Evolutionary conservation across 2,888 invertebrate genomes (phyloP).

Genomic region (Eumerus sabulonum): DNA sequence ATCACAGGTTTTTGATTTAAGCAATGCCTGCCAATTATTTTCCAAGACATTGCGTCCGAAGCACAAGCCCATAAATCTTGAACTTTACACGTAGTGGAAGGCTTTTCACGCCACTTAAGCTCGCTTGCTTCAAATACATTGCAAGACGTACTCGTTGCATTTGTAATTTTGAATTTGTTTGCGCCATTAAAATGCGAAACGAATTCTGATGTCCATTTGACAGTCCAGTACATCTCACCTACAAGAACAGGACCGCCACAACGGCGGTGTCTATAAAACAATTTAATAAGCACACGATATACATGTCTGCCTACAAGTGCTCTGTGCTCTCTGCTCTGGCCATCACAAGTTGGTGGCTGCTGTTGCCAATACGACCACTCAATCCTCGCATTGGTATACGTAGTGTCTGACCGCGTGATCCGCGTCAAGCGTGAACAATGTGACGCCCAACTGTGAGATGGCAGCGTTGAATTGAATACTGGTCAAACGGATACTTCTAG

Average conservation of each 20-base stretch:
- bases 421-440: conserved; percentile 51
- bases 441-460: conserved; percentile 51
- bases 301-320: not conserved
- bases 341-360: conserved; percentile 25
- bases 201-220: conserved; percentile 45
- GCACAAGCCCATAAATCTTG: conserved; percentile 34
- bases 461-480: not conserved
- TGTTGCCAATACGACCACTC: conserved; percentile 40
- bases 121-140: conserved; percentile 3
- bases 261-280: conserved; percentile 35
- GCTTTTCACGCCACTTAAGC: conserved; percentile 27
- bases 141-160: conserved; percentile 22
- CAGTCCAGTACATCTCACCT: conserved; percentile 19
- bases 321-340: conserved; percentile 1
- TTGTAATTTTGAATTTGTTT: conserved; percentile 48
- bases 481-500: conserved; percentile 12
- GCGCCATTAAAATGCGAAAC: conserved; percentile 53
- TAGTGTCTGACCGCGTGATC: not conserved
- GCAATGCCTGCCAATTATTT: conserved; percentile 31
- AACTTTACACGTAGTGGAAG: conserved; percentile 26
- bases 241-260: not conserved
- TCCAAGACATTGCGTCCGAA: conserved; percentile 32
- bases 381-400: conserved; percentile 8
- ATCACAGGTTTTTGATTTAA: conserved; percentile 48
- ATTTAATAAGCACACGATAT: conserved; percentile 43